A percentile compares a stretch with the other conserved stretches of the same genome.
Evolutionary conservation across 2,888 invertebrate species (phyloP).

Genomic region (Cacoxenus indagator): DNA sequence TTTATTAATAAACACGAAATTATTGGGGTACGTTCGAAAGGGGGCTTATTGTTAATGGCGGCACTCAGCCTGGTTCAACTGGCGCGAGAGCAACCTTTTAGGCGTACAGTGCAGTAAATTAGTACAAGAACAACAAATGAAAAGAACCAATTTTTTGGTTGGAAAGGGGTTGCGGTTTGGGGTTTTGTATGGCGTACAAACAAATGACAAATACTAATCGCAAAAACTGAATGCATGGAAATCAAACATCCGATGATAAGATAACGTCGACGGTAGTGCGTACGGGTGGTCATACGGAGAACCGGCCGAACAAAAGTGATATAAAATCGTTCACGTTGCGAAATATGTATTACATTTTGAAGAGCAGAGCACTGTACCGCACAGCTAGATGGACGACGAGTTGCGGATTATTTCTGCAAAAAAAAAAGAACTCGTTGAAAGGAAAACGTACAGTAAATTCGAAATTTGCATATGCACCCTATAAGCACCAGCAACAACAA

Average conservation of each 20-base stretch:
- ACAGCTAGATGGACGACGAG: too few relatives aligned
- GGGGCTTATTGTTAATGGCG: too few relatives aligned
- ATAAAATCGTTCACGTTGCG: neutral
- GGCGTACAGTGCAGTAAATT: too few relatives aligned
- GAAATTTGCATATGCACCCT: too few relatives aligned
- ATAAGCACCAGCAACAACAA: too few relatives aligned
- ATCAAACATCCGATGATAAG: slow-evolving; percentile 13
- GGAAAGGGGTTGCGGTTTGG: neutral
- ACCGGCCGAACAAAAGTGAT: neutral
- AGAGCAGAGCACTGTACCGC: neutral
- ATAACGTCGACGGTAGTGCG: neutral
- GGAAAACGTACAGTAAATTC: too few relatives aligned
- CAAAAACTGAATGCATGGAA: neutral
- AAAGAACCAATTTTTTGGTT: too few relatives aligned
- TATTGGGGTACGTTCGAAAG: neutral
- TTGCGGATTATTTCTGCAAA: too few relatives aligned
- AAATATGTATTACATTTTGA: neutral
- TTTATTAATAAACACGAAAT: neutral
- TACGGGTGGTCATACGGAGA: neutral
- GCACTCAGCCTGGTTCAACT: neutral
- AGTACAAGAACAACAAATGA: too few relatives aligned
- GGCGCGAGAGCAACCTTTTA: too few relatives aligned
- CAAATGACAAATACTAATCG: neutral
- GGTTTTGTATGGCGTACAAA: neutral
- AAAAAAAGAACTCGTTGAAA: too few relatives aligned